These are phyloP conservation scores for Synanthedon vespiformis DNA, from an alignment of 2,888 invertebrate species.

Conservation along the genomic window DNA sequence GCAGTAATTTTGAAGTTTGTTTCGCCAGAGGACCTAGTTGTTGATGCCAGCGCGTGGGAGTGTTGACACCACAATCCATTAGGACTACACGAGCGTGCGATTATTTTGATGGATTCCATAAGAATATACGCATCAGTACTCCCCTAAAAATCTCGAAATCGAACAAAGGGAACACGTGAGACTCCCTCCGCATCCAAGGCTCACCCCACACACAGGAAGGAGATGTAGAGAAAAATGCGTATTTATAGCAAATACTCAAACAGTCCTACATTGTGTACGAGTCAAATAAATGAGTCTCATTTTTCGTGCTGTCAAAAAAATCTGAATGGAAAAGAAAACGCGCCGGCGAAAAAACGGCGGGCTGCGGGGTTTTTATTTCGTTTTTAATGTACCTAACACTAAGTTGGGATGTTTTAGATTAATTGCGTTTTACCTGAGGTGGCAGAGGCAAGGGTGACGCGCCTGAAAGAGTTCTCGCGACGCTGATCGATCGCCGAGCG, in stretches of 20 bases:
- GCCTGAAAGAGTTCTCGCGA: constrained; percentile 66
- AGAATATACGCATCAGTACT: constrained; percentile 61
- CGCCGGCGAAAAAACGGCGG: constrained; percentile 60
- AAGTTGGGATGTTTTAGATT: constrained; percentile 70
- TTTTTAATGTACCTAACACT: constrained; percentile 70
- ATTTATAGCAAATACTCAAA: constrained; percentile 73
- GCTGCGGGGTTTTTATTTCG: constrained; percentile 60
- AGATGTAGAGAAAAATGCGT: constrained; percentile 70
- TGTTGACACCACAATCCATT: constrained; percentile 58
- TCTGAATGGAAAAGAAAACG: constrained; percentile 70
- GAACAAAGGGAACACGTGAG: constrained; percentile 66
- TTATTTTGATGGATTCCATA: constrained; percentile 67
- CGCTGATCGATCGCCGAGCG: constrained; percentile 64
- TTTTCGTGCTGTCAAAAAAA: constrained; percentile 72
- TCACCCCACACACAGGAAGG: constrained; percentile 63
- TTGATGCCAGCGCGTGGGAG: constrained; percentile 21
- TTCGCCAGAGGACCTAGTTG: neutral
- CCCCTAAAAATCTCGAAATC: constrained; percentile 65
- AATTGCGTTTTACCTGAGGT: constrained; percentile 66
- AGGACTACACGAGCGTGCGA: constrained; percentile 50
- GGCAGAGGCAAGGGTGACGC: constrained; percentile 58
- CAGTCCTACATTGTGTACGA: constrained; percentile 72
- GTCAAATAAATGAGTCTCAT: constrained; percentile 71
- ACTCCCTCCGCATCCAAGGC: constrained; percentile 57
- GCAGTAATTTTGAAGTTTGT: neutral